Evolutionary conservation across 2,888 invertebrate species (phyloP), one percentile per base, ranked within the genome.

Genomic region (Watsonalla cultraria): DNA sequence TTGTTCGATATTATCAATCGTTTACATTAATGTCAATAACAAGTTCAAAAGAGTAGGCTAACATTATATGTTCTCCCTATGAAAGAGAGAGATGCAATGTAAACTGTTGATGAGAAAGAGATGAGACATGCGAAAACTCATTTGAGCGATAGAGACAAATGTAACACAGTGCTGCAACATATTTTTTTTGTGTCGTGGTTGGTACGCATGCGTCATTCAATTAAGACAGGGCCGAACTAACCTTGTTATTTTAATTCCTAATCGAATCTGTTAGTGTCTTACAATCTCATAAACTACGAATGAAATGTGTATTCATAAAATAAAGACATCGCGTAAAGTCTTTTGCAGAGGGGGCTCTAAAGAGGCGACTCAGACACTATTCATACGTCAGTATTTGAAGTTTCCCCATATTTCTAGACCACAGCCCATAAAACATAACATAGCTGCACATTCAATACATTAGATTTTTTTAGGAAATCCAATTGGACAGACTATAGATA

Each of bases 181-280:
- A 66, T 73, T 69, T 76, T 78, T 78, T 76, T 5, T 73, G 65
- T 66, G 68, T 74, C 67, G 74, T 67, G 80, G 80, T 85, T 84
- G 84, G 83, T 80, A 83, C 90, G 89, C 90, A 89, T 90, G 90
- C 90, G 90, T 87, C 83, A 89, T 77, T 78, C 71, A 58, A 62
- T 61, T 62, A 61, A 53, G 33, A 45, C 87, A 88, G 89, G 76
- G 73, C 51, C 62, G 77, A 61, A 81, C 60, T 80, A 51, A 54
- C 57, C 45, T 33, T 7, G 42, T 15, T 13, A 11, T 11, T 4
- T 42, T 11, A 11, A 11, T 42, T 42, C 11, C 42, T 11, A 42
- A 11, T 42, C 8, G 9, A 42, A 37, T 24, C 24, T 24, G 24
- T 8, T n/a, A n/a, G n/a, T n/a, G n/a, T n/a, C n/a, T n/a, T n/a